phyloP scores from a whole-genome alignment of 2,888 invertebrate species.

The Maniola hyperantus region DNA sequence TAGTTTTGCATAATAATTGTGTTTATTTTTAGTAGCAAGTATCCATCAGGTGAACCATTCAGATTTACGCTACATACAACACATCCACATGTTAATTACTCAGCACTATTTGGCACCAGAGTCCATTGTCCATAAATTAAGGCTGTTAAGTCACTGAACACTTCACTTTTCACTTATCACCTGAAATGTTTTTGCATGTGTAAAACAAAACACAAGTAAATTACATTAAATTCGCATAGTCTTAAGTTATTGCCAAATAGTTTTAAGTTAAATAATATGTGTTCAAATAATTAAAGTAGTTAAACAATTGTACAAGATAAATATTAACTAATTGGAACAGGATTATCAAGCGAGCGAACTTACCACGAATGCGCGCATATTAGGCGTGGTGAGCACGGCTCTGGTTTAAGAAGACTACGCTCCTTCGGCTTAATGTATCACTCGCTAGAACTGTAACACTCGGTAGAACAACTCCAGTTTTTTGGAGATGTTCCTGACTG shows the following conservation, averaged over 20 bases:
- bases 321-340: slow-evolving; percentile 35
- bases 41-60: not conserved
- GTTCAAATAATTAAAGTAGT: not conserved
- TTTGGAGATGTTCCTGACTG: slow-evolving; percentile 73
- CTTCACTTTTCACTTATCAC: slow-evolving; percentile 58
- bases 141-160: slow-evolving; percentile 51
- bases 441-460: slow-evolving; percentile 51
- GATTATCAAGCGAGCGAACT: slow-evolving; percentile 59
- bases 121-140: slow-evolving; percentile 23
- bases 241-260: slow-evolving; percentile 56
- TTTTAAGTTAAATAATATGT: slow-evolving; percentile 24
- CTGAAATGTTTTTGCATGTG: slow-evolving; percentile 47
- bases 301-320: slow-evolving; percentile 24
- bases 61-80: slow-evolving; percentile 5
- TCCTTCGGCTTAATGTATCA: slow-evolving; percentile 46
- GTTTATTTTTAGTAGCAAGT: not conserved
- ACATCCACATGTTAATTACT: slow-evolving; percentile 23
- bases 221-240: slow-evolving; percentile 51
- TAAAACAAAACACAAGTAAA: slow-evolving; percentile 41
- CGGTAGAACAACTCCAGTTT: slow-evolving; percentile 59
- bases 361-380: slow-evolving; percentile 80
- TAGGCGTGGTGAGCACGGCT: slow-evolving; percentile 58
- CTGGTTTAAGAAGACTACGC: slow-evolving; percentile 53
- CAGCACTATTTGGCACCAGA: slow-evolving; percentile 29
- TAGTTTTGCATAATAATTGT: no score